phyloP scores from a whole-genome alignment of 2,113 vertebrate species.

The Paratilapia polleni region DNA sequence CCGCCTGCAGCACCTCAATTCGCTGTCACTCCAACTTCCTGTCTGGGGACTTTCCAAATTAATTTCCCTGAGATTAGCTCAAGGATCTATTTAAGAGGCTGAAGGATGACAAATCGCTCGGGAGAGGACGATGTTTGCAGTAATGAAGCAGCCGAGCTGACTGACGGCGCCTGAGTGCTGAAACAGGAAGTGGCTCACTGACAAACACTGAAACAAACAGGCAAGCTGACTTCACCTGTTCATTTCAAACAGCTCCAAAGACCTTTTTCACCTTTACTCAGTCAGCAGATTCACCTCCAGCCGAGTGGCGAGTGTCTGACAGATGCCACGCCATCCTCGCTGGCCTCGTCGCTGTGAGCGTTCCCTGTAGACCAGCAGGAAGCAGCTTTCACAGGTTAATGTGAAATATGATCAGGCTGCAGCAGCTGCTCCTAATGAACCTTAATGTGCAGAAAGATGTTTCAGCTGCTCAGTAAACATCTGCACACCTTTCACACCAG shows the following conservation, averaged over 20 bases:
- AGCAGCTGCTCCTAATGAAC: not conserved
- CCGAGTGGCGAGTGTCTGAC: not conserved
- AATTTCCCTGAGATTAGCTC: slow-evolving; percentile 32
- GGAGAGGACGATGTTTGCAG: slow-evolving; percentile 2
- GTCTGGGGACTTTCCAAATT: slow-evolving; percentile 40
- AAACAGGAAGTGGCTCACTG: not conserved
- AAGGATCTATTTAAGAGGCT: slow-evolving; percentile 26
- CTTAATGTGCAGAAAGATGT: not conserved
- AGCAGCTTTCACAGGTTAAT: not conserved
- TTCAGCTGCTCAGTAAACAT: not conserved
- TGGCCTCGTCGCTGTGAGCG: not conserved
- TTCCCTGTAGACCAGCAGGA: not conserved
- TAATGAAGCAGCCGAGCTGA: not conserved
- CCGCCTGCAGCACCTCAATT: not conserved
- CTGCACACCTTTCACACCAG: not conserved
- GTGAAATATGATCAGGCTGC: not conserved
- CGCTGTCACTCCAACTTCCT: slow-evolving; percentile 26
- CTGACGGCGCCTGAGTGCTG: not conserved
- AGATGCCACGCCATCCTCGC: not conserved
- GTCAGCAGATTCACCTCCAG: not conserved
- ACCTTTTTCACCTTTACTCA: not conserved
- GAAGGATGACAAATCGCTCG: not conserved
- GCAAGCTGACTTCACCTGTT: not conserved
- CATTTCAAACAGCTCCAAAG: not conserved
- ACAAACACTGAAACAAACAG: not conserved